A percentile compares a stretch with the other conserved stretches of the same genome.
Conservation (phyloP, 2,888 invertebrate genomes). For the Nowickia ferox region DNA sequence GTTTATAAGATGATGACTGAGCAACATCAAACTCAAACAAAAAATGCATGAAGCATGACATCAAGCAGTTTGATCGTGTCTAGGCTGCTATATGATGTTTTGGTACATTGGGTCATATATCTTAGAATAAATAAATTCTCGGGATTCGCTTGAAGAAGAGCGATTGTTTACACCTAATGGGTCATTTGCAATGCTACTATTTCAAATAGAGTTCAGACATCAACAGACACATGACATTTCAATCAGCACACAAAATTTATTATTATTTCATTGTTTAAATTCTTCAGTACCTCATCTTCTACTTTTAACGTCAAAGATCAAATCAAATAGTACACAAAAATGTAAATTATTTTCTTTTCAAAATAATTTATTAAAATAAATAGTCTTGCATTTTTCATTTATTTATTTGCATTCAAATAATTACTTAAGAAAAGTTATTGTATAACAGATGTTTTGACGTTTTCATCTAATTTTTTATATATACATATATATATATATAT, state of each 20-base stretch:
- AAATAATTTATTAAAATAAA: conserved; percentile 30
- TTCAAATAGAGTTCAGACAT: background rate
- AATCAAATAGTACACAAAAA: background rate
- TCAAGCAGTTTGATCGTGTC: too few species aligned
- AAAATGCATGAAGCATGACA: too few species aligned
- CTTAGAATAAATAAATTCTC: too few species aligned
- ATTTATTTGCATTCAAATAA: conserved; percentile 39
- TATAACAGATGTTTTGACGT: conserved; percentile 60
- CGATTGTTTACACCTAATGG: background rate
- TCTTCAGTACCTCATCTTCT: background rate
- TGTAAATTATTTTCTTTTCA: background rate
- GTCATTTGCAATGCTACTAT: background rate
- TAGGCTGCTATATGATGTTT: too few species aligned
- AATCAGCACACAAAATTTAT: conserved; percentile 16
- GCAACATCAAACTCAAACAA: too few species aligned
- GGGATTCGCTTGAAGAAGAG: too few species aligned
- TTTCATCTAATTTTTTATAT: conserved; percentile 6
- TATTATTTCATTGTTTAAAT: background rate
- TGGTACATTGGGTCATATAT: too few species aligned
- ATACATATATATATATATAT: background rate
- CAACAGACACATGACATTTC: conserved; percentile 29
- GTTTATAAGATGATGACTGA: too few species aligned
- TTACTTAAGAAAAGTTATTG: conserved; percentile 51
- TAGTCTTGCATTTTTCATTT: background rate
- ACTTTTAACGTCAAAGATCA: conserved; percentile 39